Base-by-base conservation (phyloP, 2,888 invertebrate genomes). In the Ophioninae sp. region DNA sequence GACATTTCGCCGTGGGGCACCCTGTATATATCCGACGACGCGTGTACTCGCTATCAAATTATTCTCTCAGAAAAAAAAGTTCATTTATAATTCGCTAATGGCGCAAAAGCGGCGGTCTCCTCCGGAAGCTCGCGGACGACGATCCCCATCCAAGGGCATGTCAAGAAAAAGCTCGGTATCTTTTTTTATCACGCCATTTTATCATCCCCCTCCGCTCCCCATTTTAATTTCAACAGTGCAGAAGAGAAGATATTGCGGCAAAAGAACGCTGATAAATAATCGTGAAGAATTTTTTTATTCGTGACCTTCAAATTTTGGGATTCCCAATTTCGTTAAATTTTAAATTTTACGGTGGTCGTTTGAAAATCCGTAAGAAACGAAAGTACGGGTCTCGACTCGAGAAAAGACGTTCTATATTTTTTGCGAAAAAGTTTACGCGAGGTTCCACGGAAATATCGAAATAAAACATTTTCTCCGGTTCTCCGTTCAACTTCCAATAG, bases 401-500 rank as follows among this genome's bases (percentile, higher is more conserved):
- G 23, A n/a, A 20, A n/a, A 56, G 56, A 30, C 44, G 13, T 44
- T 44, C n/a, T 20, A 71, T 30, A 37, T 71, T 71, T 69, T 69
- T 71, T 56, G 30, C n/a, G 6, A 30, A 67, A 37, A 37, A 22
- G 2, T 1, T 20, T 22, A 22, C 51, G 9, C 23, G 17, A 23
- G n/a, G n/a, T 51, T 51, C 68, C 51, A 23, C 17, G 23, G 20
- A 51, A 51, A 68, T 51, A 23, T 51, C 44, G 51, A 2, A 68
- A 51, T 51, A 51, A 56, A 71, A 37, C 37, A 37, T 37, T 56
- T 58, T 71, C 20, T 37, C 30, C 56, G 51, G 17, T 69, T 30
- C 20, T 20, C 37, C 30, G 23, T 56, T 58, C 37, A 71, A 56
- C 23, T 56, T 30, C 56, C 69, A 58, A 69, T 69, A 69, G 58